Base-by-base conservation (phyloP, 2,113 vertebrate genomes). In the Scophthalmus maximus region DNA sequence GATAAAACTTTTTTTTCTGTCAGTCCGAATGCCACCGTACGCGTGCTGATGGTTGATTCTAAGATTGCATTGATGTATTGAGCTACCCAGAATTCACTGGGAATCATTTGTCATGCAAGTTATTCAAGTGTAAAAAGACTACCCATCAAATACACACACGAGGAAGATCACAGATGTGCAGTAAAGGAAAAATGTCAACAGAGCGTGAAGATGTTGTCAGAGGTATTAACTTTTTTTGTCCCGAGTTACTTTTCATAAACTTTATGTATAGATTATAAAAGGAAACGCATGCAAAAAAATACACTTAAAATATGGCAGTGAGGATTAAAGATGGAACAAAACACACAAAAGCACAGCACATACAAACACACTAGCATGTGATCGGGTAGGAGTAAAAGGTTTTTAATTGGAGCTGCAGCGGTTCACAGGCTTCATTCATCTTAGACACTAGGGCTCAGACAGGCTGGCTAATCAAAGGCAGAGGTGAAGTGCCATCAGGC, bases 361-460 rank as follows among this genome's bases (percentile, higher is more conserved):
- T 25, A 53, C 42, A 83, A 55, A 69, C 34, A 50, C 36, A 38
- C 14, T 26, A 15, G 11, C 40, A 29, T 0, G 5, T 11, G 52
- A 8, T 23, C 18, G 29, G 34, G 44, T 30, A 61, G 10, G 49
- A n/a, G 50, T 42, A 49, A 42, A 73, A 38, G 11, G 6, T 46
- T 77, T 72, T 75, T 86, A 84, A 76, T 72, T 85, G 64, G 55
- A 53, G 52, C 62, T 67, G 66, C 50, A 74, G 26, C 18, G 26
- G 70, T 79, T 78, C 55, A 73, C 15, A 20, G 17, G 36, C 57
- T 82, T 78, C 81, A 89, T 90, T 89, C 46, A 76, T 86, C 85
- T 76, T 40, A 68, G 50, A 82, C 65, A 78, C 42, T 12, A 51
- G 49, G 53, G 61, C 26, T 34, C 63, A 68, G 86, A 67, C 76